phyloP scores from a whole-genome alignment of 2,113 vertebrate species.

The Cranoglanis bouderius region DNA sequence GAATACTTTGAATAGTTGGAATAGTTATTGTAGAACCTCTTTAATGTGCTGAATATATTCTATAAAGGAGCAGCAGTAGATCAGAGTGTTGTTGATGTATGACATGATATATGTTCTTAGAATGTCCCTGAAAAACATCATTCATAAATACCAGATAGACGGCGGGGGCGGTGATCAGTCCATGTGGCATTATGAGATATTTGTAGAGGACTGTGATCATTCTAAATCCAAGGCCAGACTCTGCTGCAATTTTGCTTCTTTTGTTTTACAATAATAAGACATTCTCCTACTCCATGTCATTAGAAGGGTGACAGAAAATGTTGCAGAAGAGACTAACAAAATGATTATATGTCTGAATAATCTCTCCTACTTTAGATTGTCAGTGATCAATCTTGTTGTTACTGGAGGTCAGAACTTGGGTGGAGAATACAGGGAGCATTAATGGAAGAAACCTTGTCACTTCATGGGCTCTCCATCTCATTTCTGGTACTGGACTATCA shows the following conservation, averaged over 20 bases:
- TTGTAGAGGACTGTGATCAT: neutral
- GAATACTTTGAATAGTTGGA: neutral
- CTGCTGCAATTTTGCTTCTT: neutral
- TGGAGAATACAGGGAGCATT: neutral
- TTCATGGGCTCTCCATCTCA: neutral
- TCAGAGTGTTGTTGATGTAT: neutral
- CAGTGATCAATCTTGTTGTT: neutral
- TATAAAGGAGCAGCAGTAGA: neutral
- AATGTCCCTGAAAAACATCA: neutral
- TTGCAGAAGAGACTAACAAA: neutral
- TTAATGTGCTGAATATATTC: neutral
- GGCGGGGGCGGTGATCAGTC: neutral
- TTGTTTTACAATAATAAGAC: neutral
- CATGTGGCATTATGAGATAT: neutral
- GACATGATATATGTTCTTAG: neutral
- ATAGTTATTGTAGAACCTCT: neutral
- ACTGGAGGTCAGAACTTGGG: neutral
- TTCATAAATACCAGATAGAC: neutral
- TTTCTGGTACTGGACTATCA: neutral
- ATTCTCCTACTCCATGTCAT: neutral
- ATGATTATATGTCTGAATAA: neutral
- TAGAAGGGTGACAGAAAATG: neutral
- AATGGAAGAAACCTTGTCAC: neutral
- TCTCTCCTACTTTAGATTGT: neutral
- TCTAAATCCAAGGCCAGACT: neutral